A percentile compares a stretch with the other conserved stretches of the same genome.
Conservation (phyloP, 2,888 invertebrate species). For the Lepidochrysops patricia region DNA sequence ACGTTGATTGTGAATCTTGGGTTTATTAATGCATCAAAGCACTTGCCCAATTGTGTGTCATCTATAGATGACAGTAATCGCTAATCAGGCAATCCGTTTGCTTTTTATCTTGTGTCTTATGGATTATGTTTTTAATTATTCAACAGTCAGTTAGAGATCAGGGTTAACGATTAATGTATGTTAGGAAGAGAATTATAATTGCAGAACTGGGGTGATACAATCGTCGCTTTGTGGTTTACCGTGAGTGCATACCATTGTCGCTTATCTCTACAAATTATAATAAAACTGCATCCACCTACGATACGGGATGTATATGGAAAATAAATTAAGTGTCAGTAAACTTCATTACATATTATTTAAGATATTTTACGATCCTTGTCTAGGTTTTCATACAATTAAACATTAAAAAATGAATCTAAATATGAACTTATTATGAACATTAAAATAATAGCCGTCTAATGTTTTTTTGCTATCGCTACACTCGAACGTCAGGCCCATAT, state of each 20-base stretch:
- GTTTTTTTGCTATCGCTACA: constrained; percentile 25
- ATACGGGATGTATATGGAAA: neutral
- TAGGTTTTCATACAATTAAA: too few species aligned
- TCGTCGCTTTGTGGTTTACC: neutral
- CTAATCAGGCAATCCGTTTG: too few species aligned
- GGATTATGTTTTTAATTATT: neutral
- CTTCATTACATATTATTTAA: neutral
- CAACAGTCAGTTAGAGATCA: neutral
- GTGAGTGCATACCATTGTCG: neutral
- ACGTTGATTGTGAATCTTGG: too few species aligned
- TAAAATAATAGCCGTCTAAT: neutral
- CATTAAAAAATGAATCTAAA: too few species aligned
- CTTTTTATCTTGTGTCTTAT: too few species aligned
- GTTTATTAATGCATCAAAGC: too few species aligned
- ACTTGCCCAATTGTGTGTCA: too few species aligned
- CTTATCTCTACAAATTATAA: neutral
- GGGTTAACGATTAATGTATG: constrained; percentile 1
- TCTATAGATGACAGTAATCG: too few species aligned
- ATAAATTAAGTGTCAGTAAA: neutral
- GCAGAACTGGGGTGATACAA: constrained; percentile 1
- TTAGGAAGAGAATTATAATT: constrained; percentile 2
- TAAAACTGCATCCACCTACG: neutral
- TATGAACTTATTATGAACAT: too few species aligned
- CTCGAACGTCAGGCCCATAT: constrained; percentile 31
- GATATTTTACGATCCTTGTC: too few species aligned